These are phyloP conservation scores for Intellagama lesueurii DNA, from an alignment of 2,797 vertebrate genomes.

Conservation along the genomic window DNA sequence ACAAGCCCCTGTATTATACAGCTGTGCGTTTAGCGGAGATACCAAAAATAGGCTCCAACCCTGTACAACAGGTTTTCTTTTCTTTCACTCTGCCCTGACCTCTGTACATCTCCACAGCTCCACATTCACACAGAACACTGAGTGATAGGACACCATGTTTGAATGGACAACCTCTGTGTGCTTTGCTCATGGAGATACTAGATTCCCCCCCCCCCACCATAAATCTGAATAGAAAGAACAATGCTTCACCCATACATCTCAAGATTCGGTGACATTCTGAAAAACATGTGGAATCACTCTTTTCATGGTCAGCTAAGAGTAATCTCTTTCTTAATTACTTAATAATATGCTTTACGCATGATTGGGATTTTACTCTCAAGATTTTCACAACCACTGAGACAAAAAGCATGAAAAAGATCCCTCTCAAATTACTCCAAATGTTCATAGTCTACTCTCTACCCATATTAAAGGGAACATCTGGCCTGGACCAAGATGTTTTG, in stretches of 20 bases:
- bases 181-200: neutral
- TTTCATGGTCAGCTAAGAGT: neutral
- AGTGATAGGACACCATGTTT: neutral
- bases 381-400: conserved; percentile 38
- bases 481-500: neutral
- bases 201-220: neutral
- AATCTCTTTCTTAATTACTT: conserved; percentile 12
- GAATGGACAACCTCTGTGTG: neutral
- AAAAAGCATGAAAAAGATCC: conserved; percentile 10
- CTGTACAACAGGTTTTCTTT: neutral
- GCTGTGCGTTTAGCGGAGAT: neutral
- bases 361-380: neutral
- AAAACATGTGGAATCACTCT: neutral
- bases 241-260: neutral
- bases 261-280: neutral
- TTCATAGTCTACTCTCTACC: no score
- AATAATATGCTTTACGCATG: neutral
- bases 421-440: neutral
- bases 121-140: neutral
- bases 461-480: neutral
- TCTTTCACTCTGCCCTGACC: neutral
- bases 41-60: neutral
- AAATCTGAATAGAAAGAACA: neutral
- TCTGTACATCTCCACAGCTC: neutral
- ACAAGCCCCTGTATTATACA: no score